These are phyloP conservation scores for Chrysolina haemoptera DNA, from an alignment of 2,888 invertebrate genomes.

Conservation along the genomic window DNA sequence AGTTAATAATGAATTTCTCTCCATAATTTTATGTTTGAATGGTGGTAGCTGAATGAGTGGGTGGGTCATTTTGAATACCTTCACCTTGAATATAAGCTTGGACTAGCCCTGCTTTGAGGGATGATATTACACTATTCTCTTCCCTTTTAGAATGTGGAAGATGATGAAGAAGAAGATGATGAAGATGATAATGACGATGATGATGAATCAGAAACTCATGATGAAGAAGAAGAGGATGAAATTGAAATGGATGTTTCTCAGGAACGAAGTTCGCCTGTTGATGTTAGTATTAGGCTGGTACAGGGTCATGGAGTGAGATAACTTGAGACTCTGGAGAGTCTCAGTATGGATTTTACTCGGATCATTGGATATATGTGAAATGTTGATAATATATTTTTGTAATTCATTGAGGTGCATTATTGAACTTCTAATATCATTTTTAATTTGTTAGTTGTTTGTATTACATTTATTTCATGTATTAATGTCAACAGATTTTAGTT, in stretches of 20 bases:
- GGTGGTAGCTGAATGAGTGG: no score
- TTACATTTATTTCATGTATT: no score
- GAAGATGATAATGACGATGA: slow-evolving; percentile 76
- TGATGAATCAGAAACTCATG: slow-evolving; percentile 76
- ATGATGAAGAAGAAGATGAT: slow-evolving; percentile 77
- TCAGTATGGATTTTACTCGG: not conserved
- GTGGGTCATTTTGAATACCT: no score
- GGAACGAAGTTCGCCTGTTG: slow-evolving; percentile 67
- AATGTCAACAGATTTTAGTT: no score
- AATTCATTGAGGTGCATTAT: no score
- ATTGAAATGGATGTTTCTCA: slow-evolving; percentile 68
- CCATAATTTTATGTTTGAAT: no score
- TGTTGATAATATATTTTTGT: no score
- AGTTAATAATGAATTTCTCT: no score
- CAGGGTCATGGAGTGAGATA: slow-evolving; percentile 61
- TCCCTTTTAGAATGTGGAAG: slow-evolving; percentile 66
- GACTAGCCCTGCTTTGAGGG: not conserved
- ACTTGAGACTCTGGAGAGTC: not conserved
- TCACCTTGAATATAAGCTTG: no score
- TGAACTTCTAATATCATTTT: no score
- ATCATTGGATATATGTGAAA: not conserved
- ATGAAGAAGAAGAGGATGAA: slow-evolving; percentile 77
- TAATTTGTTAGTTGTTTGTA: no score
- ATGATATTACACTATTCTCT: not conserved
- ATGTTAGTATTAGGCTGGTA: slow-evolving; percentile 64